Base-by-base conservation (phyloP, 2,113 vertebrate species). In the Phalacrocorax carbo region DNA sequence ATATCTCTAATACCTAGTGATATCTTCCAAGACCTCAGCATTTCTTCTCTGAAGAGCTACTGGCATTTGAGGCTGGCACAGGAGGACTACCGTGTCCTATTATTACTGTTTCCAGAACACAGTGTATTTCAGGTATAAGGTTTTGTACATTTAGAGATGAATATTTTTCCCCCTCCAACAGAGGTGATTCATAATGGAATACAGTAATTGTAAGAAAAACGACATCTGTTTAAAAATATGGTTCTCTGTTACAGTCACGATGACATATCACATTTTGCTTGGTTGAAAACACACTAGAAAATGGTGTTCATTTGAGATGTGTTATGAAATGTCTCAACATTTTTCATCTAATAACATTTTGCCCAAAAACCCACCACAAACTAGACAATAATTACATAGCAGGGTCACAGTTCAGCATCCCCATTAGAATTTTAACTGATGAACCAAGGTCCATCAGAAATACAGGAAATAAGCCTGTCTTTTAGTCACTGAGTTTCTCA, bases 211-310 rank as follows among this genome's bases (percentile, higher is more conserved):
- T 46, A 97, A 97, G 93, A 97, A 86, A 98, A 97, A 96, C 94
- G 73, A 92, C 96, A 96, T 97, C 88, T 98, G 95, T 97, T 98
- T 93, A 97, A 96, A 98, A 97, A 97, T 97, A 96, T 79, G 95
- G 86, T 88, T 88, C 94, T 95, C 94, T 93, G 93, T 97, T 97
- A 87, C 95, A 96, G 90, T 90, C 94, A 96, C 68, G 26, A 97
- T 97, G 96, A 97, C 97, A 97, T 97, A 95, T 73, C 94, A 90
- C 94, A 94, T 97, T 97, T 98, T 96, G 84, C 93, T 89, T 97
- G 85, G 62, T 87, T 96, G 94, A 97, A 98, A 98, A 97, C 96
- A 97, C 96, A 9, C 95, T 73, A 94, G 82, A 95, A 97, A 97
- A 96, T 94, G 84, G 94, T 94, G 83, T 25, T 97, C 94, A 94